Evolutionary conservation across 2,797 vertebrate species (phyloP).

Genomic region (Heterohyrax brucei): DNA sequence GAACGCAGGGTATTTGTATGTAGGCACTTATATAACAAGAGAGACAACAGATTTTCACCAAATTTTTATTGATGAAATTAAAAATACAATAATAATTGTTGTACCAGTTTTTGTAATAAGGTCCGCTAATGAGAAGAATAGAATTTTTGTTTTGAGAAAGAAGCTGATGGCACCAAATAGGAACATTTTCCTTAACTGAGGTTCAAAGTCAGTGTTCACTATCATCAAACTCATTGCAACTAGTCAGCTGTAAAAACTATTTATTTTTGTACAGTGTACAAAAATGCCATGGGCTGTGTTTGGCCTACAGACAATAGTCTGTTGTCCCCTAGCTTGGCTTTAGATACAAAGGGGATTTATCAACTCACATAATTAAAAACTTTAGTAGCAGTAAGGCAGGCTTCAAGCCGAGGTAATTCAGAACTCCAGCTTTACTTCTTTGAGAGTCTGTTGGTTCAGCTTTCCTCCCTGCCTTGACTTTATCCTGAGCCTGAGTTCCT

Average conservation of each 20-base stretch:
- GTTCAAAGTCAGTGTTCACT: not conserved
- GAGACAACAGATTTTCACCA: not conserved
- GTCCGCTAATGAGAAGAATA: not conserved
- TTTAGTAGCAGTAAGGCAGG: not conserved
- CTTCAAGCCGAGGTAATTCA: not conserved
- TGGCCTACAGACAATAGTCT: not conserved
- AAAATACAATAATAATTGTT: not conserved
- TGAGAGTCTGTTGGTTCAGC: not conserved
- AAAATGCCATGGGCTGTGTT: not conserved
- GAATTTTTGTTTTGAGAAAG: not conserved
- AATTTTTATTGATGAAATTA: slow-evolving; percentile 24
- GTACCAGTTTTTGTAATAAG: not conserved
- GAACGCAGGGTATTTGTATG: not conserved
- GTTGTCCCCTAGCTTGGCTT: not conserved
- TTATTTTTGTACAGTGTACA: not conserved
- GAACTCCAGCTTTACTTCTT: slow-evolving; percentile 25
- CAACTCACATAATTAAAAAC: not conserved
- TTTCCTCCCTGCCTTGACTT: not conserved
- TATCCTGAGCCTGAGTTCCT: not conserved
- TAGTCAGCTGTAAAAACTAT: not conserved
- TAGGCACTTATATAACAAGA: not conserved
- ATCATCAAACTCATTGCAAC: not conserved
- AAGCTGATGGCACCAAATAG: not conserved
- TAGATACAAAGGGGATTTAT: not conserved
- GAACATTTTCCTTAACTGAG: slow-evolving; percentile 12